Conservation (phyloP, 2,113 vertebrate species). For the Podarcis muralis region DNA sequence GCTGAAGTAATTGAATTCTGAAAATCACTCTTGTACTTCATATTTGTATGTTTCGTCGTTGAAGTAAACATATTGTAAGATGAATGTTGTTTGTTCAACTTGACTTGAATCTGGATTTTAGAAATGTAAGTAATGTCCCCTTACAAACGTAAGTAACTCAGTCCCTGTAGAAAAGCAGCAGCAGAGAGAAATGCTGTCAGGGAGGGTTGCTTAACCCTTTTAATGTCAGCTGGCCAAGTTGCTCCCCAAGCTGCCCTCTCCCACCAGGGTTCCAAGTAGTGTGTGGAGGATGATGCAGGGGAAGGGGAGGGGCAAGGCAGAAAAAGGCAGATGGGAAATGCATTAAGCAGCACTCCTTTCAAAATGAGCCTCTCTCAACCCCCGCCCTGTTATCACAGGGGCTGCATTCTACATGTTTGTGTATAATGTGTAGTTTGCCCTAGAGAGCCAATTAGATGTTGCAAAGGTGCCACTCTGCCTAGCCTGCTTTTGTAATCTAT, state of each 20-base stretch:
- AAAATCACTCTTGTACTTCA: too few relatives aligned
- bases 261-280: background rate
- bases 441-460: background rate
- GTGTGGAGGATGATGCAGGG: background rate
- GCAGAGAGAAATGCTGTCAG: background rate
- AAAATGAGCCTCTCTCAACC: background rate
- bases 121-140: too few relatives aligned
- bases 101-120: too few relatives aligned
- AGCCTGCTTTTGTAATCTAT: background rate
- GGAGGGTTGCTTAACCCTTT: background rate
- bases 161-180: too few relatives aligned
- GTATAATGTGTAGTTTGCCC: background rate
- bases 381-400: background rate
- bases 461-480: background rate
- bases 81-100: too few relatives aligned
- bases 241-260: background rate
- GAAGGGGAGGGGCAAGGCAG: background rate
- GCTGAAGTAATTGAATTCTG: too few relatives aligned
- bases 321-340: background rate
- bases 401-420: background rate
- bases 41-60: too few relatives aligned
- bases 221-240: background rate
- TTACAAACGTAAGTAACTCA: too few relatives aligned
- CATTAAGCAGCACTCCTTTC: background rate
- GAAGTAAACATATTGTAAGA: too few relatives aligned